A percentile compares a stretch with the other conserved stretches of the same genome.
phyloP scores from a whole-genome alignment of 2,113 vertebrate species.

The Monarcha castaneiventris region DNA sequence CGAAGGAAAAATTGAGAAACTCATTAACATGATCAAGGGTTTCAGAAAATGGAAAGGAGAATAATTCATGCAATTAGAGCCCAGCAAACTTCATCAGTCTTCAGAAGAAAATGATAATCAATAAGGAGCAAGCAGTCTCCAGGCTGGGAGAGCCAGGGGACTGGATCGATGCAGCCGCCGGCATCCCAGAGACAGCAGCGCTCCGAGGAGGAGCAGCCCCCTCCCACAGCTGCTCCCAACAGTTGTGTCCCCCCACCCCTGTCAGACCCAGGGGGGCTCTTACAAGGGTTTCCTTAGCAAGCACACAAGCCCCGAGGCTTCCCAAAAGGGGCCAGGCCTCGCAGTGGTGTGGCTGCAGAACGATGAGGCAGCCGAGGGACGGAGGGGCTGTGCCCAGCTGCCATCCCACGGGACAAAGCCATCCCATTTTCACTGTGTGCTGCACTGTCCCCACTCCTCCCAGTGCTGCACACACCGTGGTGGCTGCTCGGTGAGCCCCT shows the following conservation, averaged over 20 bases:
- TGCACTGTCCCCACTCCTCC: neutral
- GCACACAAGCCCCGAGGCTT: neutral
- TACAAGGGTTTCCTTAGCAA: neutral
- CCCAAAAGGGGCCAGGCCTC: neutral
- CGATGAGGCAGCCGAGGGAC: neutral
- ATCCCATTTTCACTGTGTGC: rapidly evolving
- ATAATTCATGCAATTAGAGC: neutral
- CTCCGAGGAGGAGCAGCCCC: neutral
- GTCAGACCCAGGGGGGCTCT: rapidly evolving
- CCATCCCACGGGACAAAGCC: neutral
- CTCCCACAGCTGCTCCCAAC: neutral
- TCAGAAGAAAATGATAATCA: neutral
- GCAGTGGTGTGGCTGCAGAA: rapidly evolving
- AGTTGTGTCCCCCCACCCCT: too few species aligned
- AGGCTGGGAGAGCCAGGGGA: neutral
- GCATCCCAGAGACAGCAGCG: neutral
- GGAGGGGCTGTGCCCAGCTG: neutral
- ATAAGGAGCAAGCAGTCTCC: neutral
- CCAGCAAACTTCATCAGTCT: neutral
- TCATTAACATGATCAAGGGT: neutral
- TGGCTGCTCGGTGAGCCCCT: neutral
- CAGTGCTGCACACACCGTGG: rapidly evolving
- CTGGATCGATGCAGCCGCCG: neutral
- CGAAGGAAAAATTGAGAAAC: neutral
- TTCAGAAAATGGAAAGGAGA: neutral